A percentile compares a stretch with the other conserved stretches of the same genome.
Conservation (phyloP, 2,113 vertebrate species). For the Solea senegalensis region DNA sequence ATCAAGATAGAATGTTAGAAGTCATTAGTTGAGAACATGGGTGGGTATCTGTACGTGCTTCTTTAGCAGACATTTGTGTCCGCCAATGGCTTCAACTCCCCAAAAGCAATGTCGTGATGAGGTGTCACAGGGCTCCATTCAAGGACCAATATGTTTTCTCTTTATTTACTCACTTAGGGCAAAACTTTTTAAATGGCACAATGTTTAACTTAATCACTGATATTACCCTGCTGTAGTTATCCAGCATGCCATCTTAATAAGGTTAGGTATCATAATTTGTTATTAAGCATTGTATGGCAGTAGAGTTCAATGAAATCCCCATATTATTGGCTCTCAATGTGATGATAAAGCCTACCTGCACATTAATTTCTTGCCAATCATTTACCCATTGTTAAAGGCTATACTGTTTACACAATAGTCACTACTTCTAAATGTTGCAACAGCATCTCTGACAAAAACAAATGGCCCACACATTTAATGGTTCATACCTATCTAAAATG, state of each 20-base stretch:
- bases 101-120: background rate
- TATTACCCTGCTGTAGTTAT: background rate
- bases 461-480: too few relatives aligned
- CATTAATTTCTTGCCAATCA: too few relatives aligned
- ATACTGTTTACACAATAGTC: too few relatives aligned
- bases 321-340: too few relatives aligned
- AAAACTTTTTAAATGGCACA: background rate
- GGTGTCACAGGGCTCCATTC: background rate
- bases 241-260: background rate
- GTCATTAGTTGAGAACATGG: background rate
- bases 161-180: background rate
- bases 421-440: too few relatives aligned
- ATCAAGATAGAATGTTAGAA: background rate
- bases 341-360: too few relatives aligned
- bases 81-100: background rate
- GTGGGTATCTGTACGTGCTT: background rate
- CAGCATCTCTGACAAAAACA: too few relatives aligned
- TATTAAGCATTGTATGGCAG: background rate
- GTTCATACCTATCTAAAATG: too few relatives aligned
- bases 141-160: background rate
- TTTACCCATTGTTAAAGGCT: too few relatives aligned
- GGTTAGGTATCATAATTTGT: background rate
- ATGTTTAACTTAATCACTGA: background rate
- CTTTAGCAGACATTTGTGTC: background rate
- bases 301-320: too few relatives aligned